These are phyloP conservation scores for Psilopsiagon aymara DNA, from an alignment of 2,113 vertebrate species.

Conservation along the genomic window DNA sequence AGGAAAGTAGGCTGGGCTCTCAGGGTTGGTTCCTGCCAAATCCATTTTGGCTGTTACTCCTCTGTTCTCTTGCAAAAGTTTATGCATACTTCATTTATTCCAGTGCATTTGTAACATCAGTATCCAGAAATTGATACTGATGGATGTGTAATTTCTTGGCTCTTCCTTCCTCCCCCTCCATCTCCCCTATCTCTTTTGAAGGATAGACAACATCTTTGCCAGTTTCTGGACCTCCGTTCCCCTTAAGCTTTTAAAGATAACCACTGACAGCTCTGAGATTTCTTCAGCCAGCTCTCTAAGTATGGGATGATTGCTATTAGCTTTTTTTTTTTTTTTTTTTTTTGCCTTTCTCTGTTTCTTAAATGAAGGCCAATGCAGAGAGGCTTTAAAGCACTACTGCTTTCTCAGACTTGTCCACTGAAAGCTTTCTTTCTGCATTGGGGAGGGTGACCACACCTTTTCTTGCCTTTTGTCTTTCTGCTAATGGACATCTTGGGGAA, in stretches of 20 bases:
- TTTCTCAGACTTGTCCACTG: background rate
- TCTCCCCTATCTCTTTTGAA: background rate
- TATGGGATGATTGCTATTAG: background rate
- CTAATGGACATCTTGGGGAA: background rate
- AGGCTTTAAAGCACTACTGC: background rate
- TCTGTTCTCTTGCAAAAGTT: background rate
- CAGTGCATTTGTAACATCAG: background rate
- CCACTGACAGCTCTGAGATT: slow-evolving; percentile 6
- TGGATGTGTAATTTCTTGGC: background rate
- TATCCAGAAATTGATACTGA: slow-evolving; percentile 6
- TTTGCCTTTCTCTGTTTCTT: background rate
- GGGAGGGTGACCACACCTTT: background rate
- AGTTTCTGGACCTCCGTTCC: background rate
- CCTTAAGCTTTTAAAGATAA: slow-evolving; percentile 28
- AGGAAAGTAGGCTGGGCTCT: background rate
- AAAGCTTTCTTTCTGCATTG: background rate
- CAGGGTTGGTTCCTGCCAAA: background rate
- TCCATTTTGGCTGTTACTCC: background rate
- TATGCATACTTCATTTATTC: background rate
- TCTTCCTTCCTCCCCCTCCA: background rate
- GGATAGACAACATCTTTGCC: background rate
- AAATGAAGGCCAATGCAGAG: background rate
- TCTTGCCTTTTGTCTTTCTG: background rate
- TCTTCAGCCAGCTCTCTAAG: background rate
- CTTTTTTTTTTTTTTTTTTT: background rate